Evolutionary conservation across 2,888 invertebrate species (phyloP), one percentile per base, ranked within the genome.

Genomic region (Limnephilus rhombicus): DNA sequence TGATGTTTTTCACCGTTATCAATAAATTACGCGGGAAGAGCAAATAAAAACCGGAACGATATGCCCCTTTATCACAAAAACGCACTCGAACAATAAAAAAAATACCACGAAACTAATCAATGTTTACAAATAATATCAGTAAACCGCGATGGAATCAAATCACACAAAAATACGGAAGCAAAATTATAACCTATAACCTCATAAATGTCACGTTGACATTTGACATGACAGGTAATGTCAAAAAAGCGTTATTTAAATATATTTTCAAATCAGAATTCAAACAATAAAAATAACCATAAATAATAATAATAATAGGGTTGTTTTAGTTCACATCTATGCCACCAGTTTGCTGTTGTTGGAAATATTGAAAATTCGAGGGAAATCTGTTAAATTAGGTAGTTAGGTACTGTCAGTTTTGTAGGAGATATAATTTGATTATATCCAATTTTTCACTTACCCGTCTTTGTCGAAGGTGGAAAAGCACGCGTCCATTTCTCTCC

Each of bases 391-490:
- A 49, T 49, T 49, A 53, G 53, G 53, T 68, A 68, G 53, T 68
- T 68, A 68, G 53, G 53, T 88, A 80, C 68, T 80, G 88, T 88
- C 88, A 88, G 24, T 68, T 37, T 88, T 68, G 80, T 37, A 88
- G 80, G 68, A 11, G 37, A 34, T 31, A 15, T 29, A 37, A 7
- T 37, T 82, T 82, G 68, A 88, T 29, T 15, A 49, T 49, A 13
- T 49, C 49, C 49, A 49, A 12, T 15, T 45, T 37, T 45, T 9
- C 93, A 96, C 97, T 96, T 96, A 98, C 98, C 98, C 97, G 96
- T 98, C 98, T 95, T 98, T 98, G 96, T 98, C 98, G 95, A 98
- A 98, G 94, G 98, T 98, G 94, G 98, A 97, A 95, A 98, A 98
- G 96, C 98, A 98, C 95, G 98, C 98, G 96, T 98, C 98, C 98